Evolutionary conservation across 1,140 invertebrate species (phyloP).

Genomic region (Nephotettix cincticeps): DNA sequence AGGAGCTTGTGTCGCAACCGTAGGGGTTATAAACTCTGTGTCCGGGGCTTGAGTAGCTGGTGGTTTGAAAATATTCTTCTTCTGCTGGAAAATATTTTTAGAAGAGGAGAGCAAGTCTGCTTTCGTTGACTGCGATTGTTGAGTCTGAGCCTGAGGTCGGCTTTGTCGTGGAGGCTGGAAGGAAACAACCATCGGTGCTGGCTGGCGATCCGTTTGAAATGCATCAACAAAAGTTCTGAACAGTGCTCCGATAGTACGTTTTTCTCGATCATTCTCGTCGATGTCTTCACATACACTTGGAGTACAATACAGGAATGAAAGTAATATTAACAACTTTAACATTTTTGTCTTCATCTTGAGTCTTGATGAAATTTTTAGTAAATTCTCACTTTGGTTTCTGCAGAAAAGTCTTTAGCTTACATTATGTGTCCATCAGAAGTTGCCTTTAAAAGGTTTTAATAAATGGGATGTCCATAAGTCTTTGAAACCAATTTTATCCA

Average conservation of each 20-base stretch:
- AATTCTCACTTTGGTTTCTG: too few relatives aligned
- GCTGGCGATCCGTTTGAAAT: neutral
- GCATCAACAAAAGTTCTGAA: constrained; percentile 30
- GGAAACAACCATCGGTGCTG: neutral
- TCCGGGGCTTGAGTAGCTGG: neutral
- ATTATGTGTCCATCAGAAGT: too few relatives aligned
- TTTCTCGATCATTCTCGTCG: constrained; percentile 5
- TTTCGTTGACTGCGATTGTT: neutral
- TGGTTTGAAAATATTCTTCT: neutral
- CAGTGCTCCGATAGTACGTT: constrained; percentile 31
- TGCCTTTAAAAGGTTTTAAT: too few relatives aligned
- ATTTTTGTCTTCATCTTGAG: too few relatives aligned
- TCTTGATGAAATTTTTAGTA: too few relatives aligned
- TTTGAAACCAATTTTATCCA: too few relatives aligned
- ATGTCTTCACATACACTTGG: too few relatives aligned
- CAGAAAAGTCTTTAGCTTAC: too few relatives aligned
- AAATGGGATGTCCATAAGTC: too few relatives aligned
- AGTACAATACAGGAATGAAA: too few relatives aligned
- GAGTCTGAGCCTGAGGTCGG: neutral
- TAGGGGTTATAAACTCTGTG: neutral
- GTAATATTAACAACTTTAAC: too few relatives aligned
- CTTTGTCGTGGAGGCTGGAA: neutral
- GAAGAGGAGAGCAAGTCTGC: constrained; percentile 19
- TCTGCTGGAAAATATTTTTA: constrained; percentile 2
- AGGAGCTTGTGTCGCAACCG: neutral